Evolutionary conservation across 2,888 invertebrate species (phyloP).

Genomic region (Heliconius ethilla): DNA sequence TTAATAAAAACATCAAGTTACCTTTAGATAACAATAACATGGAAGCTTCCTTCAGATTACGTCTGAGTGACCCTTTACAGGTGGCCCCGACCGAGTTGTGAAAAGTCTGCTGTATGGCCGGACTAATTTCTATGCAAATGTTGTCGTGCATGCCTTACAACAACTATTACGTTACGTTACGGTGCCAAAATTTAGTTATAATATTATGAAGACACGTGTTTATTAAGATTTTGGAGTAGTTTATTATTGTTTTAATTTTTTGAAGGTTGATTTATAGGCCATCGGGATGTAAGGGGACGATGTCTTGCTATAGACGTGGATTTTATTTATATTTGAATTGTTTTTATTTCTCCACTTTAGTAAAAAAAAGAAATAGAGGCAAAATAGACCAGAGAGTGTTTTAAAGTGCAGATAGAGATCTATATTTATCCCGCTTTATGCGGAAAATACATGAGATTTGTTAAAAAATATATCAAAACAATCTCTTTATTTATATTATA

Average conservation of each 20-base stretch:
- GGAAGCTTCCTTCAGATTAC: conserved; percentile 28
- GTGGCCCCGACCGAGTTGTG: conserved; percentile 58
- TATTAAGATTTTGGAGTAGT: neutral
- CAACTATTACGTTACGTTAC: conserved; percentile 11
- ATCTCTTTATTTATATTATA: no score
- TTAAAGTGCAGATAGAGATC: no score
- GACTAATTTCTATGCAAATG: conserved; percentile 79
- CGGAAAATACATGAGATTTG: no score
- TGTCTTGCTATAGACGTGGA: neutral
- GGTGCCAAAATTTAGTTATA: conserved; percentile 22
- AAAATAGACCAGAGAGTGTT: no score
- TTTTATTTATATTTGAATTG: neutral
- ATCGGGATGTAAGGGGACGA: neutral
- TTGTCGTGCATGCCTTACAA: conserved; percentile 37
- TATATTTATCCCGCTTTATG: no score
- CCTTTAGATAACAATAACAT: conserved; percentile 30
- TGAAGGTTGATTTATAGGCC: neutral
- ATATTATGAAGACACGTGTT: conserved; percentile 4
- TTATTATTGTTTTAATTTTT: neutral
- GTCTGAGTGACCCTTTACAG: conserved; percentile 39
- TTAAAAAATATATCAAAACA: no score
- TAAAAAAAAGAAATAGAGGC: neutral
- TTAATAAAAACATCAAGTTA: conserved; percentile 22
- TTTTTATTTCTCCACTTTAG: no score
- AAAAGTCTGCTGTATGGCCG: conserved; percentile 68